These are phyloP conservation scores for Graptemys geographica DNA, from an alignment of 2,797 vertebrate species.

Conservation along the genomic window DNA sequence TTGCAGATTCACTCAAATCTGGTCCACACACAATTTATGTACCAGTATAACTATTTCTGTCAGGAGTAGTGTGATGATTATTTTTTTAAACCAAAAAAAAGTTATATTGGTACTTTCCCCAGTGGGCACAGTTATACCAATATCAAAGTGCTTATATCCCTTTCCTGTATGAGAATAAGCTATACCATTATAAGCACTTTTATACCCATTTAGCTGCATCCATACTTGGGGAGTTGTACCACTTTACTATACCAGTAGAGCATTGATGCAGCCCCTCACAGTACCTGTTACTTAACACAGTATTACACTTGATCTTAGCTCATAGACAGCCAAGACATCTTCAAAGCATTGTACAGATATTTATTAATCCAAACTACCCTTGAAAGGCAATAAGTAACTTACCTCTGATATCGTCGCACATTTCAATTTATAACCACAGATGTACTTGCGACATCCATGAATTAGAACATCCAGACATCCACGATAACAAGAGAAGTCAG, in stretches of 20 bases:
- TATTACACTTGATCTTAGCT: neutral
- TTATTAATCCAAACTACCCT: neutral
- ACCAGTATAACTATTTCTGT: neutral
- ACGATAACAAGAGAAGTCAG: neutral
- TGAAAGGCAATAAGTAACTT: neutral
- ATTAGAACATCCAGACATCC: neutral
- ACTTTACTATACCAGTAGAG: neutral
- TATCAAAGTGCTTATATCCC: neutral
- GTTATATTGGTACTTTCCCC: neutral
- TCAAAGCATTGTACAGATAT: neutral
- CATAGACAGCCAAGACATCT: neutral
- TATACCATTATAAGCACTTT: neutral
- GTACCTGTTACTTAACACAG: neutral
- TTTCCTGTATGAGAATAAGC: neutral
- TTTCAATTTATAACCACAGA: neutral
- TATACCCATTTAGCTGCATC: neutral
- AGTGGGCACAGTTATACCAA: neutral
- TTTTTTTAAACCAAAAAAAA: neutral
- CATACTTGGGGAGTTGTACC: accelerated
- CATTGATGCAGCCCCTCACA: neutral
- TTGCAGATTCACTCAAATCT: neutral
- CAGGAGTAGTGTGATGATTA: neutral
- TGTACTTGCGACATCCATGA: neutral
- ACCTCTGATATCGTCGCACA: neutral
- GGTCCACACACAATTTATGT: neutral